Evolutionary conservation across 2,797 vertebrate genomes (phyloP), one percentile per base, ranked within the genome.

Genomic region (Chromobotia macracanthus): DNA sequence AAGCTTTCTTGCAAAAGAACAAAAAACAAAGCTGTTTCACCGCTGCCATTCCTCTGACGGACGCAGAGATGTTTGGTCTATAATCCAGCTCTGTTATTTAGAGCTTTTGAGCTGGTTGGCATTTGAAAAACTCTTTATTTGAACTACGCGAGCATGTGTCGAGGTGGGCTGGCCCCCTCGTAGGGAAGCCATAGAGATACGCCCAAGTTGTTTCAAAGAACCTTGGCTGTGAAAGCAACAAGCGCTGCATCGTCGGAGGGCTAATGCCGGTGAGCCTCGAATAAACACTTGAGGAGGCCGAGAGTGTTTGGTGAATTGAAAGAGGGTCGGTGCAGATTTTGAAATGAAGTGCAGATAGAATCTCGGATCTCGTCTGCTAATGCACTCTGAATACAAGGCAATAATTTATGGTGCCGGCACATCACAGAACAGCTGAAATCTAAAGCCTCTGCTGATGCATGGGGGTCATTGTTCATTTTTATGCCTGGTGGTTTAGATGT

Each of bases 371-470:
- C 19, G n/a, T 28, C 66, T 60, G 18, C 80, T 65, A 68, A 46
- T 69, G 55, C 75, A 65, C 77, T 72, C 77, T 46, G 41, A 74
- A 73, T 79, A 71, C 69, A 63, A 60, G 77, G 13, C 75, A 64
- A 53, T 65, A 18, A 81, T 76, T 69, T 51, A 8, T 48, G 8
- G 13, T 50, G 71, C 69, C 35, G 21, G 51, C 1, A 35, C 23
- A 35, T 61, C 41, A 28, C 51, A 72, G 18, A 53, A 58, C 31
- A 73, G 41, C 35, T 64, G 58, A 19, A 48, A 53, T 7, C 16
- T n/a, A 80, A 15, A n/a, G 38, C 31, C 61, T 51, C 23, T 38
- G 23, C 41, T 15, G 44, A 64, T 10, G 44, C 7, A n/a, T n/a
- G n/a, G n/a, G n/a, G n/a, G n/a, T n/a, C n/a, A 64, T 61, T 48